A percentile compares a stretch with the other conserved stretches of the same genome.
These are phyloP conservation scores for Thryonomys swinderianus DNA, from an alignment of 2,113 vertebrate species.

Conservation along the genomic window DNA sequence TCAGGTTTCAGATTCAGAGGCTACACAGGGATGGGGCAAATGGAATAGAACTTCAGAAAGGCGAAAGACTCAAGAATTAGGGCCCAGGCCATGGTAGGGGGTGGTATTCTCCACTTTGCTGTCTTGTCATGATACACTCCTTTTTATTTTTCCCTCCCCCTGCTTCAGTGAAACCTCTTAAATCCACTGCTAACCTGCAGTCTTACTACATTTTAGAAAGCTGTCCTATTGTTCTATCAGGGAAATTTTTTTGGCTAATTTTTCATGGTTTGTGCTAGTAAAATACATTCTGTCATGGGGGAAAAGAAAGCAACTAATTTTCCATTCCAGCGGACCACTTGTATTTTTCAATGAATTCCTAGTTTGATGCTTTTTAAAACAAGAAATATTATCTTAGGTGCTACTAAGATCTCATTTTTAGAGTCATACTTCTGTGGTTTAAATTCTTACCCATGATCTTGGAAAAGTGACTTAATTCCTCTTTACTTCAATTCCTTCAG, in stretches of 20 bases:
- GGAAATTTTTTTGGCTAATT: background rate
- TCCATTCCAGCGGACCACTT: background rate
- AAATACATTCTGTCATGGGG: conserved; percentile 2
- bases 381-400: background rate
- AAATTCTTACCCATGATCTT: conserved; percentile 31
- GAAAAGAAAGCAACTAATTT: background rate
- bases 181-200: background rate
- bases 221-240: background rate
- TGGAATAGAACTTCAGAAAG: background rate
- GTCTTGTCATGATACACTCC: background rate
- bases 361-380: conserved; percentile 12
- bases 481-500: background rate
- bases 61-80: background rate
- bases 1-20: background rate
- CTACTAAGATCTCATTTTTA: background rate
- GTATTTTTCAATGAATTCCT: conserved; percentile 41
- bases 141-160: background rate
- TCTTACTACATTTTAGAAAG: background rate
- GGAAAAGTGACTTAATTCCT: conserved; percentile 24
- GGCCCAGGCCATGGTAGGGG: background rate
- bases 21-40: background rate
- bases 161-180: background rate
- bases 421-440: background rate
- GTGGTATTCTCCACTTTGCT: rapidly evolving
- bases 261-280: background rate